Percentiles rank a stretch among this genome's conserved stretches.
Conservation (phyloP, 2,888 invertebrate species). For the Abrostola tripartita region DNA sequence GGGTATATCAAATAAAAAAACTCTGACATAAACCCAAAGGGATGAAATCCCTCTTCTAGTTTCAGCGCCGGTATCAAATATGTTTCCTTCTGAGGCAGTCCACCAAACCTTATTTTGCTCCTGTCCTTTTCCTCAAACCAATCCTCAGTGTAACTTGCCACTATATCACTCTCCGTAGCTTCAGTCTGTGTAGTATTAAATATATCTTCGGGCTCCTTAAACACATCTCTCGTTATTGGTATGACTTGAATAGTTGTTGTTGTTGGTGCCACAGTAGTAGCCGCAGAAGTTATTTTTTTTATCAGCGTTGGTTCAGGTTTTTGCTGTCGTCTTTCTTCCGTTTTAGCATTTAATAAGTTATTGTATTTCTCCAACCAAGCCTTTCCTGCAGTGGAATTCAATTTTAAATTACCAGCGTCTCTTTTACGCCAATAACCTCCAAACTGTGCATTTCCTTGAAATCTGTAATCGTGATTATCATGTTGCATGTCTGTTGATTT, state of each 20-base stretch:
- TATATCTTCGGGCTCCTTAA: constrained; percentile 60
- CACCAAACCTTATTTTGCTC: constrained; percentile 83
- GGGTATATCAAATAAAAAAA: constrained; percentile 90
- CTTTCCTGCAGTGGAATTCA: constrained; percentile 67
- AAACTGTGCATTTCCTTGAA: constrained; percentile 56
- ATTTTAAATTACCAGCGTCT: constrained; percentile 66
- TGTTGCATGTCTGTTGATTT: constrained; percentile 67
- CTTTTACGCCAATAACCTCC: constrained; percentile 73
- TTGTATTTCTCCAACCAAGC: constrained; percentile 78
- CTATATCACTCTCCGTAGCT: constrained; percentile 73
- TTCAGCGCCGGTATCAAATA: constrained; percentile 87
- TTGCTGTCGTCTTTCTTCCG: constrained; percentile 68
- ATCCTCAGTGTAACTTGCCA: constrained; percentile 75
- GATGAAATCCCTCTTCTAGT: constrained; percentile 89
- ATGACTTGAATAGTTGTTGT: constrained; percentile 66
- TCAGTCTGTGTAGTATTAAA: constrained; percentile 67
- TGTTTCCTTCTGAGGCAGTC: constrained; percentile 81
- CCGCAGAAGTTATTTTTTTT: constrained; percentile 60
- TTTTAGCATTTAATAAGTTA: constrained; percentile 68
- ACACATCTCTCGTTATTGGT: constrained; percentile 78
- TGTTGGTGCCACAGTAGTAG: constrained; percentile 39
- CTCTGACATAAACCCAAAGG: constrained; percentile 89
- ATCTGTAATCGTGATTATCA: constrained; percentile 60
- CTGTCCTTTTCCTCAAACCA: constrained; percentile 79
- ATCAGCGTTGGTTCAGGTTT: constrained; percentile 64